These are phyloP conservation scores for Chelonia mydas DNA, from an alignment of 2,797 vertebrate species.

Conservation along the genomic window DNA sequence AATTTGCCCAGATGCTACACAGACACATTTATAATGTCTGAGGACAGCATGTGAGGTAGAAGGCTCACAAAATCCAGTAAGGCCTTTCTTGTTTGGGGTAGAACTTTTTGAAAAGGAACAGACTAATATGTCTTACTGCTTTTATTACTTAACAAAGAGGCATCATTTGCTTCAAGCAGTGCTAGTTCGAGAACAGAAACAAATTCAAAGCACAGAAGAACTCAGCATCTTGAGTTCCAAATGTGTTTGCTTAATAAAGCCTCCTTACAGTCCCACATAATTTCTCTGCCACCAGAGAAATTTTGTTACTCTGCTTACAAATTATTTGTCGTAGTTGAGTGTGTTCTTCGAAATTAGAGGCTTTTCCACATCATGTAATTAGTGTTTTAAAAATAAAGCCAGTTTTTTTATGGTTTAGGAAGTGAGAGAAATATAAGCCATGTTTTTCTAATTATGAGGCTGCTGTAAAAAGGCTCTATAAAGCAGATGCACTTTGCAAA, in stretches of 20 bases:
- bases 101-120: constrained; percentile 37
- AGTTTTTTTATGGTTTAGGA: constrained; percentile 51
- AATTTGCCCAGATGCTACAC: neutral
- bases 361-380: constrained; percentile 62
- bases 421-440: constrained; percentile 63
- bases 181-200: constrained; percentile 17
- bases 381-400: constrained; percentile 75
- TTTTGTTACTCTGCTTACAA: constrained; percentile 53
- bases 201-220: constrained; percentile 12
- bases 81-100: neutral
- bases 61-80: neutral
- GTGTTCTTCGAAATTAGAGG: constrained; percentile 65
- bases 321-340: constrained; percentile 58
- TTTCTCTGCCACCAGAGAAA: constrained; percentile 39
- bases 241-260: constrained; percentile 48
- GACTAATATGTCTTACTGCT: constrained; percentile 38
- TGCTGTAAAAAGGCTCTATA: constrained; percentile 70
- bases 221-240: constrained; percentile 17
- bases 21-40: neutral
- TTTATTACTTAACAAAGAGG: constrained; percentile 37
- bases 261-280: neutral
- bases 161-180: constrained; percentile 13
- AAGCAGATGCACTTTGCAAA: constrained; percentile 76
- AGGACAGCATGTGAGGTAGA: constrained; percentile 16
- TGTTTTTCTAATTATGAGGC: constrained; percentile 75